phyloP scores from a whole-genome alignment of 2,797 vertebrate genomes.

The Antennarius maculatus region DNA sequence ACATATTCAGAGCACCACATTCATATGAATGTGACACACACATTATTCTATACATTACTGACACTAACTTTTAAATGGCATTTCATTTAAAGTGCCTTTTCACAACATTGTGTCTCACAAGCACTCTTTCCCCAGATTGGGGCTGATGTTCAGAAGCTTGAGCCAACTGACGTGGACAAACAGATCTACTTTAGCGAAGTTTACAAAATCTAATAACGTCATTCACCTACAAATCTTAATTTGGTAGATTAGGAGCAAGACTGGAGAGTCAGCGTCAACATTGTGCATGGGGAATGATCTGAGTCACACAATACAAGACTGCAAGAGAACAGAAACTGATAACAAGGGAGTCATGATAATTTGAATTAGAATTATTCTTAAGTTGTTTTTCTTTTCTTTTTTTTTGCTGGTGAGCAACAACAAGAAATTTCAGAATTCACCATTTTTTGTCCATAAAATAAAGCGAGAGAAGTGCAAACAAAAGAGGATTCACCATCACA shows the following conservation, averaged over 20 bases:
- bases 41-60: background rate
- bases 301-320: background rate
- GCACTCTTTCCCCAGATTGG: constrained; percentile 6
- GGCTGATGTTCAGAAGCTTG: constrained; percentile 10
- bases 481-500: background rate
- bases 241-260: constrained; percentile 16
- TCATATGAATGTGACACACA: constrained; percentile 32
- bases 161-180: background rate
- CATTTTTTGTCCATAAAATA: no score
- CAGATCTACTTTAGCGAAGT: background rate
- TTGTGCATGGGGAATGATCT: background rate
- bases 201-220: constrained; percentile 22
- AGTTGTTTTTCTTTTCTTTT: background rate
- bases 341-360: background rate
- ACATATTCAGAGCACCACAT: constrained; percentile 12
- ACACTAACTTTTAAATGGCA: constrained; percentile 21
- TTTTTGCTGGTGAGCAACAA: no score
- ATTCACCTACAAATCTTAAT: background rate
- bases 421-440: no score
- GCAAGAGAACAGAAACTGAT: background rate
- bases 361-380: no score
- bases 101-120: background rate
- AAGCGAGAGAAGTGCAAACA: background rate
- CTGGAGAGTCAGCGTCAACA: constrained; percentile 12
- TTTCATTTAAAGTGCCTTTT: constrained; percentile 25